Conservation (phyloP, 2,888 invertebrate genomes). For the Pseudococcus viburni region DNA sequence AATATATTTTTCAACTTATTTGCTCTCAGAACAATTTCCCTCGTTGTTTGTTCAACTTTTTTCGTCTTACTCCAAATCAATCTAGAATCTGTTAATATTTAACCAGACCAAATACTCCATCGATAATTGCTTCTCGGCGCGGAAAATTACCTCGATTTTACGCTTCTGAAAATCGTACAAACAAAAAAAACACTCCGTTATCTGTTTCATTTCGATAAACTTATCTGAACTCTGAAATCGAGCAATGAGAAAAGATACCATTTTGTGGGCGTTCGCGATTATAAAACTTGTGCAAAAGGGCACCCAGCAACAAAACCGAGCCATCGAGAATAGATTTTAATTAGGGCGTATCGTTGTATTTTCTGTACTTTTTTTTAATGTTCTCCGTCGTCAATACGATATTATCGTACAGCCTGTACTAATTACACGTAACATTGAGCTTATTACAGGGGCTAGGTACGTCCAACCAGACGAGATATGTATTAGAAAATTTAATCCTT, state of each 20-base stretch:
- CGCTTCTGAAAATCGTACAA: background rate
- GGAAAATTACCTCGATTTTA: background rate
- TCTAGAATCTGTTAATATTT: background rate
- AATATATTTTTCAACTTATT: too few species aligned
- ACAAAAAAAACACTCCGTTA: background rate
- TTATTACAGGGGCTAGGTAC: background rate
- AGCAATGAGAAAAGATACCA: background rate
- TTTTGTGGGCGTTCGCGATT: conserved; percentile 33
- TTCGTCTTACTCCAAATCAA: background rate
- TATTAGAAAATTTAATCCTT: conserved; percentile 37
- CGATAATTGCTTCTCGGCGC: background rate
- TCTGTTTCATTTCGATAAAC: background rate
- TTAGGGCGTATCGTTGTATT: conserved; percentile 50
- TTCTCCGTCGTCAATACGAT: background rate
- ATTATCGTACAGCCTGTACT: background rate
- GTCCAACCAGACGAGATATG: background rate
- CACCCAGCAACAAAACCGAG: background rate
- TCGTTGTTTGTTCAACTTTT: background rate
- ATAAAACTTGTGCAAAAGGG: background rate
- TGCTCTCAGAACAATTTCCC: background rate
- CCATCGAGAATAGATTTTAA: conserved; percentile 23
- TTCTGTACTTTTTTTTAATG: conserved; percentile 23
- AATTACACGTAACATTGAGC: conserved; percentile 6
- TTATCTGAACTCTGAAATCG: background rate
- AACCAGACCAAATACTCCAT: background rate